phyloP scores from a whole-genome alignment of 2,797 vertebrate species.

The Remorina albescens region DNA sequence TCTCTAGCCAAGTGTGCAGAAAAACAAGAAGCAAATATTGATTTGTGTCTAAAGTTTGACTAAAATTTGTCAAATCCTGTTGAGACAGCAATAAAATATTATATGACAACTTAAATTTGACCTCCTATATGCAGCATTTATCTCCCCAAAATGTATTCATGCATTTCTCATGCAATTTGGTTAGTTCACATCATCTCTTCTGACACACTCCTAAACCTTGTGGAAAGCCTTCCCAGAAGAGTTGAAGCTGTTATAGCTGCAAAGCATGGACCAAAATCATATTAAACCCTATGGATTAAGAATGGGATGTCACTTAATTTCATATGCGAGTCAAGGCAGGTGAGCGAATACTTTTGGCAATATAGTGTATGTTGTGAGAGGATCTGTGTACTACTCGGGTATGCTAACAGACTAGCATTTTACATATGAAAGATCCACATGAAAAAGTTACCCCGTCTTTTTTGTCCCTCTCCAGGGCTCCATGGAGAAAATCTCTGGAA shows the following conservation, averaged over 20 bases:
- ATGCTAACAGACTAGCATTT: not conserved
- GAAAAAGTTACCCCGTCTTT: slow-evolving; percentile 92
- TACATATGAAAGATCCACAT: slow-evolving; percentile 1
- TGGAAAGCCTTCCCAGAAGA: too few species aligned
- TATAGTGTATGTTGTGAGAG: too few species aligned
- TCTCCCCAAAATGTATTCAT: slow-evolving; percentile 48
- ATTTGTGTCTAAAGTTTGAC: slow-evolving; percentile 30
- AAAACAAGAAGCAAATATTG: not conserved
- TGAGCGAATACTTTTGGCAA: too few species aligned
- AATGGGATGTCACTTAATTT: too few species aligned
- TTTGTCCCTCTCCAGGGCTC: slow-evolving; percentile 95
- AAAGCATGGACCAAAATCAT: too few species aligned
- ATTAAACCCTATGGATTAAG: too few species aligned
- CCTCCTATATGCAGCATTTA: slow-evolving; percentile 40
- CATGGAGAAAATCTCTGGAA: slow-evolving; percentile 95
- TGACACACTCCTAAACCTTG: too few species aligned
- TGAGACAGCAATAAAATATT: slow-evolving; percentile 44
- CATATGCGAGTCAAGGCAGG: too few species aligned
- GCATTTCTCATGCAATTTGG: slow-evolving; percentile 65
- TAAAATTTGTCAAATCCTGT: slow-evolving; percentile 45
- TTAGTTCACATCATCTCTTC: slow-evolving; percentile 33
- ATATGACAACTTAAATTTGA: slow-evolving; percentile 30
- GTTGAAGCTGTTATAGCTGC: too few species aligned
- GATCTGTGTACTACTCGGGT: too few species aligned
- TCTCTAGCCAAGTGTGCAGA: not conserved